Conservation (phyloP, 2,113 vertebrate species). For the Vimba vimba region DNA sequence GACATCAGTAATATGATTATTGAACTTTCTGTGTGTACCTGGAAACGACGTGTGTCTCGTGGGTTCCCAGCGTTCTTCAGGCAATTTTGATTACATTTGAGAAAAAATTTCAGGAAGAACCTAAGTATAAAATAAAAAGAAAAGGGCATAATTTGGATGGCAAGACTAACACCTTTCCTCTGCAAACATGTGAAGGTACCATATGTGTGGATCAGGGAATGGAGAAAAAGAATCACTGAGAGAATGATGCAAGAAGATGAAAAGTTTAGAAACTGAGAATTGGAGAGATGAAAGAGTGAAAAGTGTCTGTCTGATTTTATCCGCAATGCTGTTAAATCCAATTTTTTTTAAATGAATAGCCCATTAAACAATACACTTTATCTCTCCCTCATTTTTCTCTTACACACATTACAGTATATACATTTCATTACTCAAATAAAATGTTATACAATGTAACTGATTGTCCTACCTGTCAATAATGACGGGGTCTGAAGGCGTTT, state of each 20-base stretch:
- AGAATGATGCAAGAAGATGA: background rate
- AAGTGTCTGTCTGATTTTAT: background rate
- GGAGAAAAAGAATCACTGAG: background rate
- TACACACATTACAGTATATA: background rate
- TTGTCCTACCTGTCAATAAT: slow-evolving; percentile 25
- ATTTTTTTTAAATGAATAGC: background rate
- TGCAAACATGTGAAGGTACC: background rate
- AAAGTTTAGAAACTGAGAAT: no score
- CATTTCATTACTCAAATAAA: background rate
- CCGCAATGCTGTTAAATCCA: background rate
- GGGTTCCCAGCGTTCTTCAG: slow-evolving; percentile 35
- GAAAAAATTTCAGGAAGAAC: slow-evolving; percentile 32
- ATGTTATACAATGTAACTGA: background rate
- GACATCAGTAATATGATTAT: background rate
- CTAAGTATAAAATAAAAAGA: background rate
- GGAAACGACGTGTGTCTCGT: slow-evolving; percentile 33
- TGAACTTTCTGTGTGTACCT: slow-evolving; percentile 1
- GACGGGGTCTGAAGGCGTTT: slow-evolving; percentile 30
- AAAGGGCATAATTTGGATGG: background rate
- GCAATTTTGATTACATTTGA: slow-evolving; percentile 45
- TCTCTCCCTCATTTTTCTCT: background rate
- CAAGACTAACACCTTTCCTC: background rate
- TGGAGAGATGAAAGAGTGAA: background rate
- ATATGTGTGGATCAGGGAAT: background rate
- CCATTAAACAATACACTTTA: background rate